phyloP scores from a whole-genome alignment of 53 echinoderm and acorn worm species.

The Pentamera pediparva region DNA sequence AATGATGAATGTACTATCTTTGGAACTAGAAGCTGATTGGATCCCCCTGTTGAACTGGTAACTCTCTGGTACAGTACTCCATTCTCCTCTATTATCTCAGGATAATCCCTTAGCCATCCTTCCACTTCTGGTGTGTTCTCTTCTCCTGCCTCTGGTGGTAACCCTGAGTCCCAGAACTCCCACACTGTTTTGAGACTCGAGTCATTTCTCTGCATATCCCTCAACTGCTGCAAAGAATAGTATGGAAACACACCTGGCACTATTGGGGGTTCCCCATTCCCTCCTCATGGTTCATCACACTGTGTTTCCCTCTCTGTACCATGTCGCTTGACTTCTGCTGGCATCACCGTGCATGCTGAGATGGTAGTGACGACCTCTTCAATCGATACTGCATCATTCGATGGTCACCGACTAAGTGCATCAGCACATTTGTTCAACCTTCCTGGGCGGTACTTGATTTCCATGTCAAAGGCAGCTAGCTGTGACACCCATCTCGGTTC shows the following conservation, averaged over 20 bases:
- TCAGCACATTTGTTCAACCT: constrained; percentile 23
- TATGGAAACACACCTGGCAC: constrained; percentile 64
- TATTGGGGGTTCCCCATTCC: too few species aligned
- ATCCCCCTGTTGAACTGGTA: background rate
- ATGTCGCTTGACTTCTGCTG: background rate
- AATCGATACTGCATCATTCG: background rate
- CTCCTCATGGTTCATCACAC: too few species aligned
- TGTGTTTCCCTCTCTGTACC: background rate
- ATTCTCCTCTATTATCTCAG: constrained; percentile 12
- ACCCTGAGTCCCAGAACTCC: constrained; percentile 15
- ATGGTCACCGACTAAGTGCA: constrained; percentile 29
- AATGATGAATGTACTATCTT: background rate
- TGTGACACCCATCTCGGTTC: constrained; percentile 27
- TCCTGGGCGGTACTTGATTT: constrained; percentile 27
- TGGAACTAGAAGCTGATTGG: constrained; percentile 27
- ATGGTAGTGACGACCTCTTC: background rate
- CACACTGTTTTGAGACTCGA: constrained; percentile 14
- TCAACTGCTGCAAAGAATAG: constrained; percentile 32
- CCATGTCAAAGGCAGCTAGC: background rate
- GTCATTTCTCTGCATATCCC: constrained; percentile 46
- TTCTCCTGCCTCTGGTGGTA: constrained; percentile 27
- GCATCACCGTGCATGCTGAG: too few species aligned
- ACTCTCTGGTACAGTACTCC: constrained; percentile 39
- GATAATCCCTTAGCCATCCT: constrained; percentile 31
- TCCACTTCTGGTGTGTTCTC: background rate